These are phyloP conservation scores for Catharus fuscescens DNA, from an alignment of 2,113 vertebrate species.

Conservation along the genomic window DNA sequence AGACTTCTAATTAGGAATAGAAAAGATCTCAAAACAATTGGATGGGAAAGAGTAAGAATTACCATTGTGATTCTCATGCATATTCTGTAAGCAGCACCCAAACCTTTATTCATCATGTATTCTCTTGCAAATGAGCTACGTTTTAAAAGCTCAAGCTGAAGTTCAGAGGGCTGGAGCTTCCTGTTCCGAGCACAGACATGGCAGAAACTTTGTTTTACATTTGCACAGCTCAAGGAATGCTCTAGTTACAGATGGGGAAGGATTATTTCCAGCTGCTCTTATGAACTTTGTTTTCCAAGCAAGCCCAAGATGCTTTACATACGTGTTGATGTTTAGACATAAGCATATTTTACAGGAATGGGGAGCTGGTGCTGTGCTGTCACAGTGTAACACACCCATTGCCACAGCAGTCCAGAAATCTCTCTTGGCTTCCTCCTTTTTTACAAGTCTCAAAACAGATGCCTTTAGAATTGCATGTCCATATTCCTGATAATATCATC, in stretches of 20 bases:
- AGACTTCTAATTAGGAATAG: constrained; percentile 38
- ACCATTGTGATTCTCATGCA: constrained; percentile 51
- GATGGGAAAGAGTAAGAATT: constrained; percentile 52
- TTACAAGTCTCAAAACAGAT: neutral
- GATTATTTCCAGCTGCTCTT: neutral
- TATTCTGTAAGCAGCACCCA: constrained; percentile 41
- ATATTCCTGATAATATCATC: neutral
- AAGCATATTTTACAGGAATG: neutral
- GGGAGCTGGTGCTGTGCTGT: neutral
- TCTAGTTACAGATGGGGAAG: neutral
- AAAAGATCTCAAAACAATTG: constrained; percentile 34
- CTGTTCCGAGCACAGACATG: neutral
- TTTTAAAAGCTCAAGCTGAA: constrained; percentile 20
- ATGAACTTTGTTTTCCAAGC: neutral
- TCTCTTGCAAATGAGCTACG: constrained; percentile 39
- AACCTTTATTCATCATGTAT: neutral
- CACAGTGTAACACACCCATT: neutral
- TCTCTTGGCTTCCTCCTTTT: neutral
- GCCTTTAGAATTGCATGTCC: neutral
- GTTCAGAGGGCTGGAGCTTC: neutral
- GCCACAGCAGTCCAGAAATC: neutral
- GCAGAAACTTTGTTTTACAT: neutral
- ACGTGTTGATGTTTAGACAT: neutral
- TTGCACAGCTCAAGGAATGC: neutral
- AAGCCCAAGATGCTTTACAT: neutral